Conservation (phyloP, 37 sponge, comb jelly and placozoan genomes). For the Eunapius fragilis region DNA sequence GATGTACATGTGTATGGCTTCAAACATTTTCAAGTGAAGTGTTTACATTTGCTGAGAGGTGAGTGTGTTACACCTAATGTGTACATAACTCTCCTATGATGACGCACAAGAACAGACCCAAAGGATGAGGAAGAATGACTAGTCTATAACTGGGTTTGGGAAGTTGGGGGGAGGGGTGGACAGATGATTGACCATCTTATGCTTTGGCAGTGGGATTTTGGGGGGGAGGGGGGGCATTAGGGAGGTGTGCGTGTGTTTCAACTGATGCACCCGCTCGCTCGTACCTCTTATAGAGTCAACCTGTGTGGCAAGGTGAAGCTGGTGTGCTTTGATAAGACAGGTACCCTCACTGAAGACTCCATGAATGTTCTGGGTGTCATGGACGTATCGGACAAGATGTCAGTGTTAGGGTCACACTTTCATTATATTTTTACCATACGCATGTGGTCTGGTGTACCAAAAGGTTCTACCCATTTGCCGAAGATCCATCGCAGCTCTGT, state of each 20-base stretch:
- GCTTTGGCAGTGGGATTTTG: too few relatives aligned
- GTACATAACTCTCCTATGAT: too few relatives aligned
- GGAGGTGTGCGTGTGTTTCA: not conserved
- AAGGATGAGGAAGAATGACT: too few relatives aligned
- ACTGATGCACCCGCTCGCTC: too few relatives aligned
- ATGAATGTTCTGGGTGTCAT: constrained; percentile 70
- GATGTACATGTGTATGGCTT: too few relatives aligned
- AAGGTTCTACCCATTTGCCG: constrained; percentile 34
- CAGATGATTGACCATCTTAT: too few relatives aligned
- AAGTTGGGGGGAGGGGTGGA: too few relatives aligned
- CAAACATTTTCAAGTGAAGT: too few relatives aligned
- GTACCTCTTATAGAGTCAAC: constrained; percentile 71
- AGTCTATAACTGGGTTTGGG: too few relatives aligned
- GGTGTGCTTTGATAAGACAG: constrained; percentile 97
- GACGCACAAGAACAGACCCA: too few relatives aligned
- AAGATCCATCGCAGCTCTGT: constrained; percentile 37
- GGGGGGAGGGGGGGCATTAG: not conserved
- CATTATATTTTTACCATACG: not conserved
- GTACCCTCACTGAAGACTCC: constrained; percentile 94
- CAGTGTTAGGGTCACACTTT: not conserved
- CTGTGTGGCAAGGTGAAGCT: constrained; percentile 91
- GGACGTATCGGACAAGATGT: not conserved
- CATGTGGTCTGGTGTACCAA: not conserved
- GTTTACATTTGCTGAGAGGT: too few relatives aligned
- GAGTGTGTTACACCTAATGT: too few relatives aligned